phyloP scores from a whole-genome alignment of 2,888 invertebrate genomes.

The Hyles lineata region DNA sequence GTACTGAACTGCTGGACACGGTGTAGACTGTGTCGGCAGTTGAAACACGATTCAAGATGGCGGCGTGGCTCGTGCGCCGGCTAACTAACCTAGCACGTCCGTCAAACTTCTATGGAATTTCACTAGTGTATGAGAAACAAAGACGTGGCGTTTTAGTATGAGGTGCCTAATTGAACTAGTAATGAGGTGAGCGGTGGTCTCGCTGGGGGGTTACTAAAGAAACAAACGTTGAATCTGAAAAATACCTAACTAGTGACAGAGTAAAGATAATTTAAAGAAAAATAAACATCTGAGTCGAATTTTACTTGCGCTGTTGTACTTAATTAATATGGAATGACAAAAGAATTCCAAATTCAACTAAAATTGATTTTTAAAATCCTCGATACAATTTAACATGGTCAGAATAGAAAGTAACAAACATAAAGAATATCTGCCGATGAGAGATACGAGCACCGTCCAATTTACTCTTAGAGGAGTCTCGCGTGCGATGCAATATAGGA shows the following conservation, averaged over 20 bases:
- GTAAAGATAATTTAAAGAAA: no score
- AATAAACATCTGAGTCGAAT: no score
- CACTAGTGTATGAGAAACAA: slow-evolving; percentile 66
- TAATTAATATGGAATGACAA: no score
- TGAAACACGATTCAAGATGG: slow-evolving; percentile 43
- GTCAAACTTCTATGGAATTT: slow-evolving; percentile 65
- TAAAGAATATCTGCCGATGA: neutral
- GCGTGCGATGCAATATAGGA: neutral
- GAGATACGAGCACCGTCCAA: neutral
- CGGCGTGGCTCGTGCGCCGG: slow-evolving; percentile 46
- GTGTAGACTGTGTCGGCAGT: slow-evolving; percentile 36
- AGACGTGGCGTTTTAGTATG: slow-evolving; percentile 63
- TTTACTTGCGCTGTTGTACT: no score
- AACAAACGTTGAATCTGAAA: neutral
- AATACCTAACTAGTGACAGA: neutral
- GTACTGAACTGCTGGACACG: slow-evolving; percentile 29
- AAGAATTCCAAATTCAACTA: no score
- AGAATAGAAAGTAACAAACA: neutral
- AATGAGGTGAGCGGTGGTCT: slow-evolving; percentile 49
- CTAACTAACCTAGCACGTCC: slow-evolving; percentile 60
- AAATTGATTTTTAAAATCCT: neutral
- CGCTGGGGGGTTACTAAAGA: slow-evolving; percentile 21
- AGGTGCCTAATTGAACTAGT: slow-evolving; percentile 62
- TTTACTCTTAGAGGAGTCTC: slow-evolving; percentile 4
- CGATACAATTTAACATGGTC: neutral